Evolutionary conservation across 2,797 vertebrate species (phyloP), one percentile per base, ranked within the genome.

Genomic region (Cossypha caffra): DNA sequence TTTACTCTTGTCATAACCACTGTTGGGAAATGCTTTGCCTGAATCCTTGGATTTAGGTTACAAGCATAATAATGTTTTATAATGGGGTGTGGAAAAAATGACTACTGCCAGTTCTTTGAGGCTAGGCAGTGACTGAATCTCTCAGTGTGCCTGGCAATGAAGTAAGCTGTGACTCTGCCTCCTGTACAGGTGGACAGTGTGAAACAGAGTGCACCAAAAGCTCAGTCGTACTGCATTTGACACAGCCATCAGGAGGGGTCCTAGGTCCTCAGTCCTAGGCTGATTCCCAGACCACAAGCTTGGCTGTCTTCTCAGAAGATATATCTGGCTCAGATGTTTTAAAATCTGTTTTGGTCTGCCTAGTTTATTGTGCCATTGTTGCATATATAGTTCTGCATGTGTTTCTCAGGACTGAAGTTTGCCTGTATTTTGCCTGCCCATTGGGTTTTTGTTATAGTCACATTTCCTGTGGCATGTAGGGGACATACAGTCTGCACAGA

Each of bases 21-120:
- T 61, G 7, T 4, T 55, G 57, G 87, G 74, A 88, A 71, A 87
- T 42, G 29, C 28, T 78, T 68, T 75, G 54, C 67, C 40, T 8
- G 23, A 76, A 45, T 71, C 43, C 79, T 79, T 80, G 62, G 50
- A 58, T 94, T 95, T 90, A 59, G 71, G 88, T 90, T 90, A 57
- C 55, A 7, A 45, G 42, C 26, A 57, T 72, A 92, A 61, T 54
- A 66, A 45, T 47, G 9, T 73, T 90, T 85, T 82, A 68, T 93
- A 88, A 80, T 31, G 26, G 50, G 38, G 61, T n/a, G 51, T 42
- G 67, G 42, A 31, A 61, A 64, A 85, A 55, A 52, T 38, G 37
- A 26, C 50, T 82, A 16, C 52, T 81, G 66, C 55, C 23, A 16
- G 67, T 72, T 48, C 76, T 75, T 42, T 40, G 74, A 86, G 68